These are phyloP conservation scores for Brachionus calyciflorus DNA, from an alignment of 1,140 invertebrate species.

Conservation along the genomic window DNA sequence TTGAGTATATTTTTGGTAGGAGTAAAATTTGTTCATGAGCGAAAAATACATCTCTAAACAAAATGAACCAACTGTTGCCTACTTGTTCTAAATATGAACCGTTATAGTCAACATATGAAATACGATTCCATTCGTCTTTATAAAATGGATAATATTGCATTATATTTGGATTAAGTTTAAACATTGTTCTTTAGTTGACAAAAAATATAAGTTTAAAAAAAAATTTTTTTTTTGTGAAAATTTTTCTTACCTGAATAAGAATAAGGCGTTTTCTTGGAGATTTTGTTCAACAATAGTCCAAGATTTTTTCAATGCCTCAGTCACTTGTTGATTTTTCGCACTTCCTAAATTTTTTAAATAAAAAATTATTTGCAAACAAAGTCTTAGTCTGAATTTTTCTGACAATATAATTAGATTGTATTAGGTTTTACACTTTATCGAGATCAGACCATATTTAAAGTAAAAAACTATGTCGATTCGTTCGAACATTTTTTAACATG, in stretches of 20 bases:
- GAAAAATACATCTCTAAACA: constrained; percentile 60
- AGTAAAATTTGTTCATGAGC: constrained; percentile 57
- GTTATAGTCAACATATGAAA: constrained; percentile 57
- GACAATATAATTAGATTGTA: no score
- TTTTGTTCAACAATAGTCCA: constrained; percentile 56
- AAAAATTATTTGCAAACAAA: background rate
- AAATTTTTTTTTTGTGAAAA: constrained; percentile 2
- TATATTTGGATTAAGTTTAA: constrained; percentile 54
- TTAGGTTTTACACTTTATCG: no score
- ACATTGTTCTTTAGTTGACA: constrained; percentile 53
- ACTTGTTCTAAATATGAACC: constrained; percentile 56
- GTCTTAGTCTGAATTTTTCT: no score
- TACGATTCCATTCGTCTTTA: constrained; percentile 60
- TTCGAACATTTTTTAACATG: no score
- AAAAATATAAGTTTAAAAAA: background rate
- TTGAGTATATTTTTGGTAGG: constrained; percentile 56
- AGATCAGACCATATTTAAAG: no score
- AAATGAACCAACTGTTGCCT: constrained; percentile 57
- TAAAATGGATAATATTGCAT: constrained; percentile 59
- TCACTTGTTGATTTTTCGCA: constrained; percentile 53
- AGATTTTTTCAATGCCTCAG: constrained; percentile 54
- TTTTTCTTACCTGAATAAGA: constrained; percentile 53
- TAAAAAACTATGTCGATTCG: no score
- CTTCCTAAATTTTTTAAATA: background rate
- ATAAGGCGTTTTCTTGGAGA: constrained; percentile 54